Conservation (phyloP, 35 echinoderm and acorn worm species). For the Holothuria glaberrima region DNA sequence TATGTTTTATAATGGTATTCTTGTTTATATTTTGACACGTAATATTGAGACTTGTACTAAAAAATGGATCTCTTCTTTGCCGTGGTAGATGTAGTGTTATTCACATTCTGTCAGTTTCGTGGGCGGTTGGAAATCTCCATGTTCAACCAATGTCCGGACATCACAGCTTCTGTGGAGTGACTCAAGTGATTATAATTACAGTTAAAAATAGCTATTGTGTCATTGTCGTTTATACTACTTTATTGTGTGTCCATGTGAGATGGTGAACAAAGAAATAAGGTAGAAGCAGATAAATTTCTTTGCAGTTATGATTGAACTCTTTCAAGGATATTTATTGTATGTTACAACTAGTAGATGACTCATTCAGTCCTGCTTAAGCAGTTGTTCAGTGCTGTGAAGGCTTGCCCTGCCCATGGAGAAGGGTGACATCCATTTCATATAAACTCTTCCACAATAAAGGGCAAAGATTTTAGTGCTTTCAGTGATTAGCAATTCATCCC, state of each 20-base stretch:
- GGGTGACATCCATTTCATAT: no score
- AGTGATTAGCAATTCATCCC: no score
- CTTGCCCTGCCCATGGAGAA: no score
- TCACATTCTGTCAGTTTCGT: constrained; percentile 34
- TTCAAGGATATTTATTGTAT: no score
- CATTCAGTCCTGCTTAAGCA: no score
- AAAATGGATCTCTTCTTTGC: constrained; percentile 44
- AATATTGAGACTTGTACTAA: constrained; percentile 25
- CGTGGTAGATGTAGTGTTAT: constrained; percentile 38
- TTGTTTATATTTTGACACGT: constrained; percentile 45
- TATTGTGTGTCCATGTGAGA: constrained; percentile 27
- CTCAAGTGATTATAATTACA: constrained; percentile 51
- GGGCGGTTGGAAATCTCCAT: constrained; percentile 21
- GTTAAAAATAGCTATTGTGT: constrained; percentile 50
- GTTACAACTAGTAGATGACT: no score
- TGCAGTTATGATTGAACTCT: no score
- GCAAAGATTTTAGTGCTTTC: no score
- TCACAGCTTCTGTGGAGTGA: constrained; percentile 47
- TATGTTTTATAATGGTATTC: constrained; percentile 54
- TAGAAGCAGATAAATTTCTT: no score
- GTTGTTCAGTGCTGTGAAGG: no score
- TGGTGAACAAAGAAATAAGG: constrained; percentile 25
- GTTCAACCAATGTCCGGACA: constrained; percentile 28
- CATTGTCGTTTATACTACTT: constrained; percentile 42
- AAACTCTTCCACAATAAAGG: no score